Percentiles rank a stretch among this genome's conserved stretches.
Conservation (phyloP, 2,888 invertebrate genomes). For the Caenorhabditis sp. region DNA sequence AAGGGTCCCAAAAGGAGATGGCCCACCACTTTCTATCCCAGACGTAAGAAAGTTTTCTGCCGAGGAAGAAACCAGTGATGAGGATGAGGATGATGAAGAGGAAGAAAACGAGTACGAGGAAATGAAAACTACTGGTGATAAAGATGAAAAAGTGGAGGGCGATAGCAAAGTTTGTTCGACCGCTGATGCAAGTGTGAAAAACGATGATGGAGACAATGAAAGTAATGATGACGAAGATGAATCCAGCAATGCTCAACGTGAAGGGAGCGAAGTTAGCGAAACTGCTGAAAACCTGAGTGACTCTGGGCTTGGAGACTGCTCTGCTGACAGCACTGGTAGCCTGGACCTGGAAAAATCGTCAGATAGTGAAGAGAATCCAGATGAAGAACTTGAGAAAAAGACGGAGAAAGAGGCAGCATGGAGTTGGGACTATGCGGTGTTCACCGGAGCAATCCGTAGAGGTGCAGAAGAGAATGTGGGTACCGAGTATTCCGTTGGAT, state of each 20-base stretch:
- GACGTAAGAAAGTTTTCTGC: too few species aligned
- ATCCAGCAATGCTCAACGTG: neutral
- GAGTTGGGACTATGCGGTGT: neutral
- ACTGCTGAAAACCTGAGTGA: neutral
- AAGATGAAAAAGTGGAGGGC: neutral
- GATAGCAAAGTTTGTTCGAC: too few species aligned
- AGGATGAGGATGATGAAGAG: neutral
- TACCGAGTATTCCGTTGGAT: neutral
- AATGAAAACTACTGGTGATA: too few species aligned
- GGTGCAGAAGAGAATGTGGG: neutral
- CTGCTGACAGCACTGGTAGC: too few species aligned
- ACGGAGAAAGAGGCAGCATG: neutral
- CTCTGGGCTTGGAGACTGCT: too few species aligned
- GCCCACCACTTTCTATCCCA: too few species aligned
- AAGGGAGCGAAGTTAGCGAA: neutral
- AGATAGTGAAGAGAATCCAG: neutral
- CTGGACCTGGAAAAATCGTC: too few species aligned
- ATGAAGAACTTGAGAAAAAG: neutral
- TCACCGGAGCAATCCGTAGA: too few species aligned
- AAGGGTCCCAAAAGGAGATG: too few species aligned
- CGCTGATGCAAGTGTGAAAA: neutral
- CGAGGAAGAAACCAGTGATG: neutral
- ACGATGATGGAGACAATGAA: neutral
- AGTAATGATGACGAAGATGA: neutral
- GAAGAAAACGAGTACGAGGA: slow-evolving; percentile 1